Evolutionary conservation across 2,888 invertebrate genomes (phyloP), one percentile per base, ranked within the genome.

Genomic region (Eugnorisma glareosa): DNA sequence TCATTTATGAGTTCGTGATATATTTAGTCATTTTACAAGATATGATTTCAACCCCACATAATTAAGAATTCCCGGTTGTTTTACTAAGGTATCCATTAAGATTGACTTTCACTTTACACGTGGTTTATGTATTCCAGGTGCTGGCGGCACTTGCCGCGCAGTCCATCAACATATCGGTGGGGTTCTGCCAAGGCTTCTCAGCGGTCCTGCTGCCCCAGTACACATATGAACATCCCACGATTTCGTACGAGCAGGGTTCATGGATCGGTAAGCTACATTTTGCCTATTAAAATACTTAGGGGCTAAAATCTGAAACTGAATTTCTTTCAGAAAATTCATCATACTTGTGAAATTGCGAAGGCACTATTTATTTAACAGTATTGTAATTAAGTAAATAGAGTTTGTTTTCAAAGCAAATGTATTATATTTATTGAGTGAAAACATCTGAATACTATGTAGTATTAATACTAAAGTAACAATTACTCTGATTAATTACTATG

Each of bases 171-270:
- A 97, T 98, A 90, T 98, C 98, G 71, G 98, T 98, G 85, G 98
- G 98, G 1, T 97, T 98, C 91, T 97, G 97, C 82, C 98, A 98
- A 92, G 98, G 98, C 63, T 98, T 98, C 95, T 98, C 98, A 64
- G 98, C 98, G 2, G 97, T 98, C 48, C 96, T 98, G 89, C 95
- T 98, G 83, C 98, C 98, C 73, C 98, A 98, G 94, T 97, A 98
- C 84, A 94, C 97, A 71, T 94, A 93, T 54, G 96, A 97, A 78
- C 93, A 97, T 73, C 96, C 97, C 0, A 91, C 94, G 21, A 97
- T 98, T 83, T 97, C 97, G 10, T 95, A 97, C 61, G 97, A 97
- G 81, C 97, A 98, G 93, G 97, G 97, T 66, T 98, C 98, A 77
- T 98, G 98, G 98, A 97, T 98, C 81, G 98, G 98, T 98, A 91